Conservation (phyloP, 2,888 invertebrate genomes). For the Tanypteryx hageni region DNA sequence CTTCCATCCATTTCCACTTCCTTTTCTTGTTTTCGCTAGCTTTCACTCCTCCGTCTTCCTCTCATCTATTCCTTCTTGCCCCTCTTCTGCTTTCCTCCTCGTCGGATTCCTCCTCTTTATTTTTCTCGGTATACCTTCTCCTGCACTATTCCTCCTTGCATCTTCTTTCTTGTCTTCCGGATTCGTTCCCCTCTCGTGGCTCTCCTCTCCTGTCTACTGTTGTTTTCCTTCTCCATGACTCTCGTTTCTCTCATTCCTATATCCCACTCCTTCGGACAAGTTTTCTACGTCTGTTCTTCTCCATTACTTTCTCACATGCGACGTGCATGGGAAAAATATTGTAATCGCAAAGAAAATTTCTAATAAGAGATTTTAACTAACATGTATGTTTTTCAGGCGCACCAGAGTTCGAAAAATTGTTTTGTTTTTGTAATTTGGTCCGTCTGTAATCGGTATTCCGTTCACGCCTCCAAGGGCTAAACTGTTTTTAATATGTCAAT, state of each 20-base stretch:
- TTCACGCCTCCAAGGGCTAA: too few relatives aligned
- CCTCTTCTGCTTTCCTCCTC: not conserved
- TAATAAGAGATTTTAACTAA: too few relatives aligned
- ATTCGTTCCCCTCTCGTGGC: not conserved
- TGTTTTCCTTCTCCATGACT: not conserved
- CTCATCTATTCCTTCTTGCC: not conserved
- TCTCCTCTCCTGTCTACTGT: not conserved
- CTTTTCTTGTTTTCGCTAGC: not conserved
- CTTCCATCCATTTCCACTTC: not conserved
- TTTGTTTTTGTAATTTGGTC: too few relatives aligned
- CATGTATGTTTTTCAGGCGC: too few relatives aligned
- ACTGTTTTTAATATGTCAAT: too few relatives aligned
- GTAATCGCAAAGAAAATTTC: too few relatives aligned
- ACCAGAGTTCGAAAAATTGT: too few relatives aligned
- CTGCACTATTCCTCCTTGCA: not conserved
- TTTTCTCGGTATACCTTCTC: not conserved
- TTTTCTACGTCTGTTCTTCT: not conserved
- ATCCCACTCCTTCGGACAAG: not conserved
- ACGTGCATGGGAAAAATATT: too few relatives aligned
- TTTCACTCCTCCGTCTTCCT: not conserved
- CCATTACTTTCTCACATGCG: not conserved
- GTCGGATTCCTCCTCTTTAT: not conserved
- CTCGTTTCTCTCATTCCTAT: not conserved
- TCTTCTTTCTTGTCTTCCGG: not conserved
- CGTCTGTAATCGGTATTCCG: too few relatives aligned